Evolutionary conservation across 2,888 invertebrate species (phyloP), one percentile per base, ranked within the genome.

Genomic region (Thymelicus lineola): DNA sequence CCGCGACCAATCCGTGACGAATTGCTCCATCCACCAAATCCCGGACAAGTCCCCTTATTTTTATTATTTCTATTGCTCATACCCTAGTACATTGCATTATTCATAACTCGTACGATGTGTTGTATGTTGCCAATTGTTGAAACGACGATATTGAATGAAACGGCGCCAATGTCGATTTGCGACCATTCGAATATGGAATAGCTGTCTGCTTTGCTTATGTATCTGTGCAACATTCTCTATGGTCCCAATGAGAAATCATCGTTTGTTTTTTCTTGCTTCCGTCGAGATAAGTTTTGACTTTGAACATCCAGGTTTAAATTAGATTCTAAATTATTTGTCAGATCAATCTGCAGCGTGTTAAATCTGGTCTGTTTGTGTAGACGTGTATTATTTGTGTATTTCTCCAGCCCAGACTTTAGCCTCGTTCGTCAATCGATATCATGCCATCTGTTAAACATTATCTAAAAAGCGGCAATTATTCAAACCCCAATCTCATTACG

Each of bases 1-100:
- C 83, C 83, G 86, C 79, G 83, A 84, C 86, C 88, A 84, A 86
- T 85, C 85, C 86, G 86, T 84, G 89, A 90, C 91, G 91, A 89
- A 92, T 91, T 84, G 84, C 81, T 75, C 74, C 76, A 77, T 77
- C 78, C 79, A 75, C 75, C 73, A 79, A 79, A 81, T 80, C 83
- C 81, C 77, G 78, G 71, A 75, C 74, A 73, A 74, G 75, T 76
- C 75, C 79, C 79, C 75, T 81, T 83, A 83, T 85, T 86, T 73
- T 88, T 87, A 88, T 89, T 87, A 84, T 84, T 82, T 81, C 78
- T 78, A 79, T 80, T 80, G 75, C 77, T 75, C 70, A 68, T 71
- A 67, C 72, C 74, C 72, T 74, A 64, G 63, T 62, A 75, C 74
- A 74, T 74, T 89, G 82, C 87, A 90, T 91, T 88, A 91, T 91